Base-by-base conservation (phyloP, 2,888 invertebrate genomes). In the Baronia brevicornis region DNA sequence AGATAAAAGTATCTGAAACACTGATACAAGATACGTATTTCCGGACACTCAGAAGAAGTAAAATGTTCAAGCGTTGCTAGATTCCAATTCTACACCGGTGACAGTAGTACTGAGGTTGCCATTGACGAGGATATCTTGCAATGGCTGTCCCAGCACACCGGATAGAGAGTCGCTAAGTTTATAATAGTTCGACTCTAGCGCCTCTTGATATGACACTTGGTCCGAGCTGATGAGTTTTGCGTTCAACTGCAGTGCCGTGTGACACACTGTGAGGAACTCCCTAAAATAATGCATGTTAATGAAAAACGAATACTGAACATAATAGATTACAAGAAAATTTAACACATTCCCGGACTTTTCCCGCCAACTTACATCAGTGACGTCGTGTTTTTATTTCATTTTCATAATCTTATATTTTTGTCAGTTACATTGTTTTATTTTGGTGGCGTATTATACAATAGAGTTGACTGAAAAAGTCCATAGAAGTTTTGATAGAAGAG, bases 161-260 rank as follows among this genome's bases (percentile, higher is more conserved):
- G 92, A 90, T 15, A 96, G 82, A 5, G 91, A 91, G 34, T 89
- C 88, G 52, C 94, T 94, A 29, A 97, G 85, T 54, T 95, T 95
- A 58, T 91, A 91, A 77, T 94, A 96, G 73, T 96, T 96, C 22
- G 91, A 87, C 49, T 93, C 90, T 17, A 97, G 77, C 3, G 93
- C 93, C 60, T 94, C 93, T 60, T 98, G 98, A 65, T 98, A 98
- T 48, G 96, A 93, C 28, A 91, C 89, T 69, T 97, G 97, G 71
- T 97, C 97, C 2, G 90, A 88, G 40, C 90, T 89, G 53, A 98
- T 94, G 43, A 97, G 88, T 51, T 92, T 92, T 21, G 92, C 92
- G 77, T 98, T 98, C 31, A 96, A 87, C 60, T 95, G 93, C 20
- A 98, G 77, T 0, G 96, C 97, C 3, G 93, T 91, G 55, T 94